Conservation (phyloP, 30 jellyfish, hydroid and myxozoan species). For the Haliclystus octoradiatus region DNA sequence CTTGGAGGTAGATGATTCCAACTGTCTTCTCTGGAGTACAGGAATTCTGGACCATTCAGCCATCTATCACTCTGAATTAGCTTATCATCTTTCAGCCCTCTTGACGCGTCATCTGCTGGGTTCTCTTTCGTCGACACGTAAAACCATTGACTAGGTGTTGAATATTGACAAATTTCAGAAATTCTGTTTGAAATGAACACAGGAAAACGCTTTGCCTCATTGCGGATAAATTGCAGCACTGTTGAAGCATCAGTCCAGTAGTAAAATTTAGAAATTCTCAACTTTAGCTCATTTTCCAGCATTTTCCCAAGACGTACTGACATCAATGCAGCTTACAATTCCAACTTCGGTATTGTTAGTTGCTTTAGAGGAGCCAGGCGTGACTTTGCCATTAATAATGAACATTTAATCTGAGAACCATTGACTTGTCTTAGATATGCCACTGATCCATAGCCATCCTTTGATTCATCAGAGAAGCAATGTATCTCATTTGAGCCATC, state of each 20-base stretch:
- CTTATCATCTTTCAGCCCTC: slow-evolving; percentile 17
- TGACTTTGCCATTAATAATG: slow-evolving; percentile 15
- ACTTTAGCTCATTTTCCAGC: background rate
- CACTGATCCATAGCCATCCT: slow-evolving; percentile 22
- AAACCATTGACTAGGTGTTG: slow-evolving; percentile 17
- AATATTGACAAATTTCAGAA: slow-evolving; percentile 1
- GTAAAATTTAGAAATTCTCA: slow-evolving; percentile 1
- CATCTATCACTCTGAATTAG: slow-evolving; percentile 5
- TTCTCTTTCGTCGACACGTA: slow-evolving; percentile 14
- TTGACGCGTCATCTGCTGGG: slow-evolving; percentile 48
- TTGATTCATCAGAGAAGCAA: slow-evolving; percentile 12
- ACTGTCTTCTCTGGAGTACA: slow-evolving; percentile 2
- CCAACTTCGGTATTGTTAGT: slow-evolving; percentile 16
- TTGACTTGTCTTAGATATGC: slow-evolving; percentile 1
- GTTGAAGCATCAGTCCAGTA: slow-evolving; percentile 42
- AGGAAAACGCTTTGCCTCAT: slow-evolving; percentile 12
- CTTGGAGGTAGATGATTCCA: slow-evolving; percentile 2
- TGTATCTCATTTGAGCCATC: slow-evolving; percentile 2
- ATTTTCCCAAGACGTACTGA: slow-evolving; percentile 15
- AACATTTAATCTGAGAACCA: background rate
- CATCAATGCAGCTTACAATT: slow-evolving; percentile 24
- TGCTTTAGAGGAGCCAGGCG: slow-evolving; percentile 36
- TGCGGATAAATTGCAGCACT: slow-evolving; percentile 17
- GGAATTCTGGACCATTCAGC: slow-evolving; percentile 36
- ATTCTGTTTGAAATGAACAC: slow-evolving; percentile 23